phyloP scores from a whole-genome alignment of 2,888 invertebrate species.

The Caenorhabditis panamensis region DNA sequence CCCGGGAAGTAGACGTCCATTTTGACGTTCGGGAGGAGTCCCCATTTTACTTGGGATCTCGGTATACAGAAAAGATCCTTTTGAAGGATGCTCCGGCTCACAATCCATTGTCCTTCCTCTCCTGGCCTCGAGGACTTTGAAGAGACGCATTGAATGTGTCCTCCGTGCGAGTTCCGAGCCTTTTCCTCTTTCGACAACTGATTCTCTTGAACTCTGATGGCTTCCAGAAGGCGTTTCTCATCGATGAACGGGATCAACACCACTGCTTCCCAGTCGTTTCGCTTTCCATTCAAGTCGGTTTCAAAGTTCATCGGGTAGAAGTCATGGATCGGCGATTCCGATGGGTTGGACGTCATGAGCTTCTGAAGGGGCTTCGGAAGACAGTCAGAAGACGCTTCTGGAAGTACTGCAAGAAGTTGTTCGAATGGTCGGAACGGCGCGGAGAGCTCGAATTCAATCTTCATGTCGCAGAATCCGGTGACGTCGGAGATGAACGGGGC shows the following conservation, averaged over 20 bases:
- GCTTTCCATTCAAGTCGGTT: slow-evolving; percentile 96
- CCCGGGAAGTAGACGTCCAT: slow-evolving; percentile 89
- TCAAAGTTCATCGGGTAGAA: slow-evolving; percentile 94
- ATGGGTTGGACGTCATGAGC: slow-evolving; percentile 86
- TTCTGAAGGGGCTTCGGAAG: slow-evolving; percentile 84
- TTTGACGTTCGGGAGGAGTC: slow-evolving; percentile 86
- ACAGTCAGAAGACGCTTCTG: slow-evolving; percentile 89
- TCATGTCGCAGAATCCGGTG: slow-evolving; percentile 87
- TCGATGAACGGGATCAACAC: slow-evolving; percentile 94
- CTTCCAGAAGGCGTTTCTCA: slow-evolving; percentile 87
- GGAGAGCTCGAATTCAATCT: slow-evolving; percentile 90
- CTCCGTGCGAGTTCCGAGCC: slow-evolving; percentile 89
- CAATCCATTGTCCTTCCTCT: slow-evolving; percentile 23
- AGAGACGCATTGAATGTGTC: slow-evolving; percentile 85
- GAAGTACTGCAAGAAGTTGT: slow-evolving; percentile 91
- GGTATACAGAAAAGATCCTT: slow-evolving; percentile 81
- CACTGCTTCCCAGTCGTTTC: slow-evolving; percentile 96
- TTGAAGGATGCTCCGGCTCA: slow-evolving; percentile 79
- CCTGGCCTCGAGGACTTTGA: too few relatives aligned
- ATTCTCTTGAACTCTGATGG: slow-evolving; percentile 82
- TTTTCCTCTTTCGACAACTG: slow-evolving; percentile 87
- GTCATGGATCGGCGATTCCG: slow-evolving; percentile 89
- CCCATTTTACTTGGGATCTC: slow-evolving; percentile 84
- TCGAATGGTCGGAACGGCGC: slow-evolving; percentile 94
- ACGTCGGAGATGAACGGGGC: slow-evolving; percentile 96